Base-by-base conservation (phyloP, 2,797 vertebrate species). In the Okamejei kenojei region DNA sequence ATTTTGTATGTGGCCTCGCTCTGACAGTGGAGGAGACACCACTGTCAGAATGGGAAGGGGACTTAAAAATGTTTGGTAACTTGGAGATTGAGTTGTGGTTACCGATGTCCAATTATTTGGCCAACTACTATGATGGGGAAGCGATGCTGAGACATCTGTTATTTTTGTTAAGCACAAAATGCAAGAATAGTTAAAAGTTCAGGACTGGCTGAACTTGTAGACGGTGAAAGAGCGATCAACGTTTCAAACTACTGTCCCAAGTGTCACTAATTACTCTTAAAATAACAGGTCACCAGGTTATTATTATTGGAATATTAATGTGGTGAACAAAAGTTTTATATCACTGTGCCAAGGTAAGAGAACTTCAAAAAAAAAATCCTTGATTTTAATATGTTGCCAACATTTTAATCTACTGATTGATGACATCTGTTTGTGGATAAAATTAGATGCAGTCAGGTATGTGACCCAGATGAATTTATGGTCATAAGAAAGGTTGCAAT, bases 401-500 rank as follows among this genome's bases (percentile, higher is more conserved):
- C 32, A 63, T 88, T 68, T 8, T 21, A 68, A 88, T 88, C 15
- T 45, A 63, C n/a, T 68, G n/a, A n/a, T 88, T 88, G 61, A 88
- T 88, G 32, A 68, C 13, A 68, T 88, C 84, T 63, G 68, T 88
- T 88, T 88, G 61, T 35, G 35, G 61, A 88, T 88, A 88, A 88
- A 88, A 68, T 88, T 88, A 63, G 68, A 68, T 88, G 65, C 29
- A 88, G 32, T 68, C 38, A 68, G 84, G 68, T 88, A 63, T 88
- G n/a, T 88, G 35, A 29, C 4, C 58, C 84, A 35, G 35, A n/a
- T 32, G 19, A 68, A 68, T 32, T 19, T n/a, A 19, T 88, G n/a
- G n/a, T 88, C n/a, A 32, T 88, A 63, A 2, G n/a, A 21, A 68
- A 17, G 7, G 15, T 35, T n/a, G 63, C 65, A 32, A 68, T 32